A percentile compares a stretch with the other conserved stretches of the same genome.
phyloP scores from a whole-genome alignment of 2,888 invertebrate genomes.

The Eupithecia subumbrata region DNA sequence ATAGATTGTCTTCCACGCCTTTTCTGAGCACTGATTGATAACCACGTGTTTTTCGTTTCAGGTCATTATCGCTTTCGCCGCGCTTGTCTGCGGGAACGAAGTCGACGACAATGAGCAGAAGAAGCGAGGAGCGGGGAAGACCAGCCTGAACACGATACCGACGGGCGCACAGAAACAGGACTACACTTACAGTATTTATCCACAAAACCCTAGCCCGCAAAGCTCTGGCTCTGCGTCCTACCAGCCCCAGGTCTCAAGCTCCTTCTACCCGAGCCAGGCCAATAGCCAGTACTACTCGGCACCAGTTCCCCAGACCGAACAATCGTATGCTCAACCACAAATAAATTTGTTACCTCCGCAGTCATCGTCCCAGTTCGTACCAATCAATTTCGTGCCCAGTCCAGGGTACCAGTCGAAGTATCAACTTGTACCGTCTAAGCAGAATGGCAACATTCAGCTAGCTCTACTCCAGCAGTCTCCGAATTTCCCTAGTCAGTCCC shows the following conservation, averaged over 20 bases:
- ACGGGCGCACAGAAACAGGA: slow-evolving; percentile 77
- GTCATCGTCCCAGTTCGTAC: slow-evolving; percentile 67
- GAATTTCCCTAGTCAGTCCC: slow-evolving; percentile 54
- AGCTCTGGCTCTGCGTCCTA: slow-evolving; percentile 57
- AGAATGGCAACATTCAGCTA: slow-evolving; percentile 68
- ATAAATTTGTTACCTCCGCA: slow-evolving; percentile 60
- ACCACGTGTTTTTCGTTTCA: slow-evolving; percentile 62
- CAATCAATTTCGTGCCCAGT: slow-evolving; percentile 71
- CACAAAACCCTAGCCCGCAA: slow-evolving; percentile 62
- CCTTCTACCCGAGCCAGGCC: slow-evolving; percentile 74
- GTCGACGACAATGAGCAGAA: slow-evolving; percentile 74
- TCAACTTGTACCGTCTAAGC: slow-evolving; percentile 71
- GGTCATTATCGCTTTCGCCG: slow-evolving; percentile 68
- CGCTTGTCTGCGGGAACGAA: slow-evolving; percentile 67
- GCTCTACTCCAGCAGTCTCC: slow-evolving; percentile 67
- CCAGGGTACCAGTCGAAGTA: slow-evolving; percentile 78
- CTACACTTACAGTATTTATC: slow-evolving; percentile 74
- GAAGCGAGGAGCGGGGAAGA: slow-evolving; percentile 74
- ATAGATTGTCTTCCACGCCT: slow-evolving; percentile 58
- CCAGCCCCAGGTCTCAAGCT: slow-evolving; percentile 66
- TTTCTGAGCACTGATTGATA: slow-evolving; percentile 55
- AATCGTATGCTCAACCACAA: slow-evolving; percentile 57
- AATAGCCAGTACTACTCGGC: slow-evolving; percentile 66
- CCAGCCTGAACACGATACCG: slow-evolving; percentile 70
- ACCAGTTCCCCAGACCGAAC: slow-evolving; percentile 55